Evolutionary conservation across 2,888 invertebrate species (phyloP).

Genomic region (Drosophila hamatofila): DNA sequence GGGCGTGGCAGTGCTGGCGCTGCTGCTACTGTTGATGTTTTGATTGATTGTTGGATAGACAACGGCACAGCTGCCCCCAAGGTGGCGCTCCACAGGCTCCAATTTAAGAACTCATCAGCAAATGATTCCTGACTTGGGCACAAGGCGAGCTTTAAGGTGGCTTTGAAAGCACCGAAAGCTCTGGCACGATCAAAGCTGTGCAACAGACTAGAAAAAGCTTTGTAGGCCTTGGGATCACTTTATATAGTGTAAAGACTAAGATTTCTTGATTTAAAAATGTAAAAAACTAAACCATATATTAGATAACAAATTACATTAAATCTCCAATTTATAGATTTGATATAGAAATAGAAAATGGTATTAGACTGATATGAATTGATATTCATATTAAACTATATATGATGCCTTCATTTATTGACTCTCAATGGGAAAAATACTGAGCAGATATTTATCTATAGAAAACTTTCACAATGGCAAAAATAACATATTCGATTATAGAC

Average conservation of each 20-base stretch:
- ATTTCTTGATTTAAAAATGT: neutral
- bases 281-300: too few species aligned
- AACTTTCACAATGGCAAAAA: too few species aligned
- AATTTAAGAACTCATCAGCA: neutral
- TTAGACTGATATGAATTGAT: too few species aligned
- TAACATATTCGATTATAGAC: too few species aligned
- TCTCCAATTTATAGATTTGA: neutral
- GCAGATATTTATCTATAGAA: too few species aligned
- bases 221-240: neutral
- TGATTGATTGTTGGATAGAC: slow-evolving; percentile 69
- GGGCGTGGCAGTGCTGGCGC: slow-evolving; percentile 17
- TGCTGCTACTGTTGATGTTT: slow-evolving; percentile 68
- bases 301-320: too few species aligned
- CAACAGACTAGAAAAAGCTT: neutral
- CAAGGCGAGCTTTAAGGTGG: neutral
- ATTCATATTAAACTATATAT: too few species aligned
- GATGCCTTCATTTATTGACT: too few species aligned
- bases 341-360: too few species aligned
- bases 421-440: too few species aligned
- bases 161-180: neutral
- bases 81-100: slow-evolving; percentile 41
- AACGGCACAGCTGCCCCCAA: slow-evolving; percentile 54
- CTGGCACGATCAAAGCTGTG: neutral
- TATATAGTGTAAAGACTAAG: neutral
- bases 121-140: neutral